Evolutionary conservation across 23 tunicate species (phyloP).

Genomic region (Oikopleura dioica): DNA sequence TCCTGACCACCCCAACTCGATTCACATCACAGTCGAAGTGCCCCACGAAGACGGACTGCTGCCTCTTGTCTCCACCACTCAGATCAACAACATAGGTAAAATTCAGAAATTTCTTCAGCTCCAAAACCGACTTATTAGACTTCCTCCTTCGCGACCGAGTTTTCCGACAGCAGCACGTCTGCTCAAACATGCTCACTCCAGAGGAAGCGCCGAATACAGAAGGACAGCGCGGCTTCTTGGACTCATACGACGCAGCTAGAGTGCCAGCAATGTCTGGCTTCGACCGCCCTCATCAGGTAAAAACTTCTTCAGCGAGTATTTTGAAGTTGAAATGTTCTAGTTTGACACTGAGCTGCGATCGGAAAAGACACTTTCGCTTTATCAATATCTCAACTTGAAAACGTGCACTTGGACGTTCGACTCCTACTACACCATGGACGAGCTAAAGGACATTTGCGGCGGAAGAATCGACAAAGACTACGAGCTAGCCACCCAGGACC

Average conservation of each 20-base stretch:
- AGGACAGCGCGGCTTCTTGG: slow-evolving; percentile 53
- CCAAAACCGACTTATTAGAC: no score
- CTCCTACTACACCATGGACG: slow-evolving; percentile 72
- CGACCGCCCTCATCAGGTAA: slow-evolving; percentile 41
- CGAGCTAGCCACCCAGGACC: slow-evolving; percentile 47
- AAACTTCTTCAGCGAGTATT: no score
- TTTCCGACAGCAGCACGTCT: slow-evolving; percentile 82
- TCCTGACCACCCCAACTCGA: slow-evolving; percentile 51
- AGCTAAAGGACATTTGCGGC: slow-evolving; percentile 51
- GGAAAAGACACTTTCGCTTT: slow-evolving; percentile 49
- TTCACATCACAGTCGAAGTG: slow-evolving; percentile 78
- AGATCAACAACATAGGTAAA: slow-evolving; percentile 30
- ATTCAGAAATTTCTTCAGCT: no score
- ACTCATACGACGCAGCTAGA: slow-evolving; percentile 56
- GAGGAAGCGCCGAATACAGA: slow-evolving; percentile 12
- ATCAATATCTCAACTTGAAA: slow-evolving; percentile 80
- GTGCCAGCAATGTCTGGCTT: slow-evolving; percentile 56
- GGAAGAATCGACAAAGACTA: slow-evolving; percentile 52
- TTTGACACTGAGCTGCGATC: slow-evolving; percentile 74
- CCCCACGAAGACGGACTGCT: slow-evolving; percentile 96
- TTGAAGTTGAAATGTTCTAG: no score
- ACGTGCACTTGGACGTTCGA: slow-evolving; percentile 93
- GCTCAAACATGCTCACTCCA: slow-evolving; percentile 57
- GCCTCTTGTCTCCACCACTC: slow-evolving; percentile 80
- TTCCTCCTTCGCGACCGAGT: slow-evolving; percentile 11